A percentile compares a stretch with the other conserved stretches of the same genome.
These are phyloP conservation scores for Galaxea fascicularis DNA, from an alignment of 92 coral and sea anemone genomes.

Conservation along the genomic window DNA sequence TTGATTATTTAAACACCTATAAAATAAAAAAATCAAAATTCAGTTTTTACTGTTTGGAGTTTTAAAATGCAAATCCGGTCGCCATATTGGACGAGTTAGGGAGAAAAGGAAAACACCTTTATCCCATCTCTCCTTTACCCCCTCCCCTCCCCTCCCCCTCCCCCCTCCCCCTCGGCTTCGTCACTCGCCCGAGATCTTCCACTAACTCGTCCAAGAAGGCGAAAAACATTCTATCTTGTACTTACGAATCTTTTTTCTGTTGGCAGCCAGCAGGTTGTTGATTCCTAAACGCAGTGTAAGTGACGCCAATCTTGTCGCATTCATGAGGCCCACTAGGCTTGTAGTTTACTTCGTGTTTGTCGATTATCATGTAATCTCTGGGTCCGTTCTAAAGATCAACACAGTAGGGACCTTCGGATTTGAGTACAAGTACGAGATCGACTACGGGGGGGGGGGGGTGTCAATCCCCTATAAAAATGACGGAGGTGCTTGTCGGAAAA, in stretches of 20 bases:
- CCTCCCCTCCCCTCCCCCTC: too few species aligned
- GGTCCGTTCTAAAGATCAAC: slow-evolving; percentile 73
- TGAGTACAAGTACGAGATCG: too few species aligned
- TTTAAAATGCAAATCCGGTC: too few species aligned
- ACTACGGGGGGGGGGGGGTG: too few species aligned
- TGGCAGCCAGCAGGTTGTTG: slow-evolving; percentile 95
- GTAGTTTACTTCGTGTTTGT: slow-evolving; percentile 84
- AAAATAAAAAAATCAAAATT: background rate
- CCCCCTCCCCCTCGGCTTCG: too few species aligned
- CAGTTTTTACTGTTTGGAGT: background rate
- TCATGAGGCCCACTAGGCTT: slow-evolving; percentile 85
- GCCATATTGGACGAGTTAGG: too few species aligned
- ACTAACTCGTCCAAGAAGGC: too few species aligned
- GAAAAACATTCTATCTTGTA: background rate
- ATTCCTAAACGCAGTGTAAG: slow-evolving; percentile 86
- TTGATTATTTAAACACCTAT: slow-evolving; percentile 89
- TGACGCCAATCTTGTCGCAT: slow-evolving; percentile 96
- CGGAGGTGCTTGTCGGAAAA: too few species aligned
- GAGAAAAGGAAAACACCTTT: too few species aligned
- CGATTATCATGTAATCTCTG: slow-evolving; percentile 77
- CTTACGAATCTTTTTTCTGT: slow-evolving; percentile 61
- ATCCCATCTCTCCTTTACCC: too few species aligned
- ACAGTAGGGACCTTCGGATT: background rate
- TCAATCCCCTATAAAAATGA: too few species aligned
- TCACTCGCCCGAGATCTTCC: too few species aligned